Evolutionary conservation across 2,113 vertebrate genomes (phyloP).

Genomic region (Panthera tigris): DNA sequence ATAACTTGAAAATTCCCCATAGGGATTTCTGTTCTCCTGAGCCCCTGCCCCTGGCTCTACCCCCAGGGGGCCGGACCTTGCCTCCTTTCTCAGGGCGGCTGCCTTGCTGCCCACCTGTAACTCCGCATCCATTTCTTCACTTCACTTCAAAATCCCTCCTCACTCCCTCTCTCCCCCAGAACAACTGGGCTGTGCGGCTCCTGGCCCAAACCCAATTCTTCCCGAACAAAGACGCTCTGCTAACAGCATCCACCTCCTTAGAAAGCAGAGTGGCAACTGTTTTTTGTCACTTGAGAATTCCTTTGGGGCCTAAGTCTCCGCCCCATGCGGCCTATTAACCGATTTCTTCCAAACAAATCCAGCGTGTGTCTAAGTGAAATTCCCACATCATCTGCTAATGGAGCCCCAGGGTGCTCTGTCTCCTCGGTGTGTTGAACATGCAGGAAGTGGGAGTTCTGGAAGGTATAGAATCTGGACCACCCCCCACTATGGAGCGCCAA

Average conservation of each 20-base stretch:
- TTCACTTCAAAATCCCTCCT: neutral
- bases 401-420: neutral
- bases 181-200: no score
- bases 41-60: neutral
- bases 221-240: neutral
- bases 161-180: neutral
- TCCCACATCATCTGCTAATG: conserved; percentile 16
- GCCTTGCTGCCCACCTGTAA: neutral
- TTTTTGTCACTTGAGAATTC: conserved; percentile 43
- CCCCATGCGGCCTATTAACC: conserved; percentile 57
- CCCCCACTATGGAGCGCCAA: neutral
- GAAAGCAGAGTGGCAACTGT: neutral
- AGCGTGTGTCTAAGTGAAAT: neutral
- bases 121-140: neutral
- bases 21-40: neutral
- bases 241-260: neutral
- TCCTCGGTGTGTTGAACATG: neutral
- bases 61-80: neutral
- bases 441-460: neutral
- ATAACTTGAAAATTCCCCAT: neutral
- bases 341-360: conserved; percentile 61
- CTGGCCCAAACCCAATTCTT: neutral
- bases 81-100: neutral
- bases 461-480: neutral
- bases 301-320: neutral